Evolutionary conservation across 2,888 invertebrate genomes (phyloP).

Genomic region (Rotaria magnacalcarata): DNA sequence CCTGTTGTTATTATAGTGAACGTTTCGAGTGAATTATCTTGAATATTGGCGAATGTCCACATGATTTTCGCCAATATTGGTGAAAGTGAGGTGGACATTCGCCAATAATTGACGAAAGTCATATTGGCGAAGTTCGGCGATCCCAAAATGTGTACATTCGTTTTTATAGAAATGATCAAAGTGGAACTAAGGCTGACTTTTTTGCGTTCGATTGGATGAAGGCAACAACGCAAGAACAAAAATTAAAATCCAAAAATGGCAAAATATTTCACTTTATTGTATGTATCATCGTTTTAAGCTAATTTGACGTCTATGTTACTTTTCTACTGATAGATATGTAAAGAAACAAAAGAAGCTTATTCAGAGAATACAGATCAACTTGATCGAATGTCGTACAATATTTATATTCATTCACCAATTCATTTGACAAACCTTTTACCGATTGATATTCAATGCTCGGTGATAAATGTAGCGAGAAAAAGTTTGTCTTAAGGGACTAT

Average conservation of each 20-base stretch:
- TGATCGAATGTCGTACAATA: background rate
- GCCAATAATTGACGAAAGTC: too few relatives aligned
- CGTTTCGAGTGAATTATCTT: too few relatives aligned
- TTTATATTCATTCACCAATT: background rate
- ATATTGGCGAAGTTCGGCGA: too few relatives aligned
- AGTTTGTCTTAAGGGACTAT: too few relatives aligned
- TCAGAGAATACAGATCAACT: constrained; percentile 10
- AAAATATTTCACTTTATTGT: background rate
- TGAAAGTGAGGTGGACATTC: too few relatives aligned
- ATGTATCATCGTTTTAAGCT: background rate
- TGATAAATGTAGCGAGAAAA: background rate
- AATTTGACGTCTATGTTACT: background rate
- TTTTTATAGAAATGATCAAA: background rate
- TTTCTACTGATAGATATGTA: background rate
- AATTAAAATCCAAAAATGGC: background rate
- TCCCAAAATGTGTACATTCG: background rate
- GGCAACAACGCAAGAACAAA: background rate
- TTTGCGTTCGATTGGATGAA: background rate
- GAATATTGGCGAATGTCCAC: too few relatives aligned
- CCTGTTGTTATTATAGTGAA: too few relatives aligned
- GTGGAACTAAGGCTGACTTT: background rate
- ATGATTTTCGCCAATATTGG: too few relatives aligned
- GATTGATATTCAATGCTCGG: background rate
- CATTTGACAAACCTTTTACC: background rate
- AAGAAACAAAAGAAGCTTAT: background rate